phyloP scores from a whole-genome alignment of 2,797 vertebrate species.

The Diceros bicornis region DNA sequence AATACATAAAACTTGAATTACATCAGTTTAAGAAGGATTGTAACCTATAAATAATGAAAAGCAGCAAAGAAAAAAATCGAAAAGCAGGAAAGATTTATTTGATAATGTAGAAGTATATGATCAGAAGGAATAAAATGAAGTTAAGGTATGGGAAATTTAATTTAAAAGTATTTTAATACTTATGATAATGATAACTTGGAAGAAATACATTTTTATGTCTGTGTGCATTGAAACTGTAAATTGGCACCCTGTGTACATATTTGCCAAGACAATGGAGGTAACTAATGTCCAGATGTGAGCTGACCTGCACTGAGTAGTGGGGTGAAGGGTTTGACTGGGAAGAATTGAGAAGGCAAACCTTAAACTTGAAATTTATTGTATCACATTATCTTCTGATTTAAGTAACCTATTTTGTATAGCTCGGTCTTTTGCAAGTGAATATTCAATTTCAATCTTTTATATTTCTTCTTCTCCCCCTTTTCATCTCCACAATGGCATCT shows the following conservation, averaged over 20 bases:
- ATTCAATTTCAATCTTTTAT: neutral
- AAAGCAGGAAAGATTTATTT: neutral
- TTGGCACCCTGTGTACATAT: neutral
- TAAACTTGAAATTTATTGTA: neutral
- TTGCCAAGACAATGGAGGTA: neutral
- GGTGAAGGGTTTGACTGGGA: neutral
- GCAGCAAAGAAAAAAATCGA: neutral
- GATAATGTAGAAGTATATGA: neutral
- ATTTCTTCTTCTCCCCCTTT: neutral
- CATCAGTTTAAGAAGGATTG: neutral
- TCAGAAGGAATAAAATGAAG: constrained; percentile 33
- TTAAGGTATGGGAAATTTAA: neutral
- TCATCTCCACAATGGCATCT: neutral
- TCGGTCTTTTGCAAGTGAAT: neutral
- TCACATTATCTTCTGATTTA: constrained; percentile 24
- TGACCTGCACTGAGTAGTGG: neutral
- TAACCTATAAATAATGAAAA: constrained; percentile 36
- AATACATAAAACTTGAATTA: constrained; percentile 24
- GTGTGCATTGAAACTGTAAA: neutral
- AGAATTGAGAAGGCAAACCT: neutral
- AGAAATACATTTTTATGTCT: neutral
- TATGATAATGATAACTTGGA: neutral
- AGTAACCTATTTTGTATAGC: neutral
- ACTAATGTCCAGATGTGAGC: neutral
- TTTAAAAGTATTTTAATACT: constrained; percentile 27